Evolutionary conservation across 1,140 invertebrate genomes (phyloP).

Genomic region (Tetramorium alpestre): DNA sequence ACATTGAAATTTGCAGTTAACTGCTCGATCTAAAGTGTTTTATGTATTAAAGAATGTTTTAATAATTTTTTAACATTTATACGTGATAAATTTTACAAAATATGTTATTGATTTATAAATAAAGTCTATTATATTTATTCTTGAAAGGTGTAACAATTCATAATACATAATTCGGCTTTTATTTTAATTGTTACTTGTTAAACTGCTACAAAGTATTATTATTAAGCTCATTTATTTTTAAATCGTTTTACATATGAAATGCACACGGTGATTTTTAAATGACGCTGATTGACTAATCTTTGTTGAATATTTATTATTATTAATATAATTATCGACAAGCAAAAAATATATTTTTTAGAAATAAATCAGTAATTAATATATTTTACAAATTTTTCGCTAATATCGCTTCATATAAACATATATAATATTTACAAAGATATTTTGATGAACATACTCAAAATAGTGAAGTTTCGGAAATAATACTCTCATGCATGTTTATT

Average conservation of each 20-base stretch:
- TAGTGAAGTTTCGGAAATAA: neutral
- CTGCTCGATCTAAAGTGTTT: neutral
- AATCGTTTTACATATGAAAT: neutral
- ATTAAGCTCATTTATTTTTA: neutral
- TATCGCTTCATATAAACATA: neutral
- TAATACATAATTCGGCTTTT: neutral
- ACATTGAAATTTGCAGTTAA: neutral
- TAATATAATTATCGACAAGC: too few relatives aligned
- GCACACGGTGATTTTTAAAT: neutral
- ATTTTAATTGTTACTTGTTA: conserved; percentile 1
- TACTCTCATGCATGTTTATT: neutral
- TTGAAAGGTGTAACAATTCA: neutral
- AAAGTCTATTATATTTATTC: neutral
- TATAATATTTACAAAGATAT: neutral
- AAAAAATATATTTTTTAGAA: neutral
- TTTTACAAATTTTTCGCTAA: neutral
- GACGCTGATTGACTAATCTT: neutral
- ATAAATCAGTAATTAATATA: neutral
- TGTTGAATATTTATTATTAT: neutral
- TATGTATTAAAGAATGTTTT: neutral
- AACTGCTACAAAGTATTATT: neutral
- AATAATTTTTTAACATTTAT: neutral
- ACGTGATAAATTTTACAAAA: neutral
- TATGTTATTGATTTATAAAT: neutral
- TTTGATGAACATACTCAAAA: neutral